Conservation (phyloP, 2,888 invertebrate genomes). For the Rhagonycha lutea region DNA sequence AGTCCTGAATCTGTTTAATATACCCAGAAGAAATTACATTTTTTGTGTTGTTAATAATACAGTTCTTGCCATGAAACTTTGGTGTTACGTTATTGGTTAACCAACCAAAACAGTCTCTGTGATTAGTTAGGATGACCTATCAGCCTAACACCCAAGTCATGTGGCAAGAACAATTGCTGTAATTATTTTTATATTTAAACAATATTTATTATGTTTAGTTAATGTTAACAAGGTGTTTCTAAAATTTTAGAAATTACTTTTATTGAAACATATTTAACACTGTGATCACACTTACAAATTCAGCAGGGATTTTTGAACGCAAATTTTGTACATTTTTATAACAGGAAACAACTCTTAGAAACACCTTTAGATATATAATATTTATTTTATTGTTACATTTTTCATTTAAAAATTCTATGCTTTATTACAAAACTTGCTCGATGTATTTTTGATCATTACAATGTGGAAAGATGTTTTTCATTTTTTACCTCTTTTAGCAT, state of each 20-base stretch:
- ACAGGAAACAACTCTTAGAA: not conserved
- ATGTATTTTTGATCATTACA: not conserved
- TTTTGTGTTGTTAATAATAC: not conserved
- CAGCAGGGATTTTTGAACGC: not conserved
- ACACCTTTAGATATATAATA: not conserved
- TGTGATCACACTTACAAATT: not conserved
- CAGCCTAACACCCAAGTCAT: too few relatives aligned
- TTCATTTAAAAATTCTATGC: not conserved
- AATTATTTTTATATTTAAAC: not conserved
- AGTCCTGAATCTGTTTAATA: not conserved
- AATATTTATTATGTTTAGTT: not conserved
- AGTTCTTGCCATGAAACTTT: too few relatives aligned
- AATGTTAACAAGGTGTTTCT: not conserved
- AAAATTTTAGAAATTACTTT: not conserved
- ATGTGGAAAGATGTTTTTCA: too few relatives aligned
- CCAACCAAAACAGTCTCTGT: too few relatives aligned
- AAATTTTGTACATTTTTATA: not conserved
- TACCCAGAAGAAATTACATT: not conserved
- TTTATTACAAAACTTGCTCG: not conserved
- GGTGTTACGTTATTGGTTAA: too few relatives aligned
- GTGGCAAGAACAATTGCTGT: too few relatives aligned
- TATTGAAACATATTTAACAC: not conserved
- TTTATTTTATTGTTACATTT: not conserved
- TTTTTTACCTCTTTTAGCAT: not conserved
- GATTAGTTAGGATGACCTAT: too few relatives aligned